A percentile compares a stretch with the other conserved stretches of the same genome.
Evolutionary conservation across 2,888 invertebrate species (phyloP).

Genomic region (Syrphus vitripennis): DNA sequence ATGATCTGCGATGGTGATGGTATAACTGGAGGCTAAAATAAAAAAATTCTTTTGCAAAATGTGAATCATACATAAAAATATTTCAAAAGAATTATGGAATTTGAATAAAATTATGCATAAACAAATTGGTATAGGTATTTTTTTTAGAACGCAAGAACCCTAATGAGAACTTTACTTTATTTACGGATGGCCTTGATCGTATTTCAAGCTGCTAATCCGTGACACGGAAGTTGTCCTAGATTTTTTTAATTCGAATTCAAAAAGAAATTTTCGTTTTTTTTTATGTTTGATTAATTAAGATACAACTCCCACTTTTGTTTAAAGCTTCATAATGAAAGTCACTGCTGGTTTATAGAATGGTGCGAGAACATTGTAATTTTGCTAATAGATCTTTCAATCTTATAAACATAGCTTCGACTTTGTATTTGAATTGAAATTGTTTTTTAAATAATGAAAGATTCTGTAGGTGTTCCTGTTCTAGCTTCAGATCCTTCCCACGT

Average conservation of each 20-base stretch:
- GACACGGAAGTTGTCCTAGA: conserved; percentile 39
- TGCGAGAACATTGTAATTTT: not conserved
- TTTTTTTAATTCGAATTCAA: not conserved
- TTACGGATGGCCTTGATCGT: conserved; percentile 53
- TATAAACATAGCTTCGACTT: conserved; percentile 45
- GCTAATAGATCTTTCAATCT: conserved; percentile 12
- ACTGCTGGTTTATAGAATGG: not conserved
- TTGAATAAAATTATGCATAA: conserved; percentile 27
- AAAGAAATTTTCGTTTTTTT: not conserved
- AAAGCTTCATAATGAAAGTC: not conserved
- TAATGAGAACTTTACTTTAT: not conserved
- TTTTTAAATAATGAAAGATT: conserved; percentile 1
- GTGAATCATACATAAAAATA: not conserved
- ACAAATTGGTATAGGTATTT: not conserved
- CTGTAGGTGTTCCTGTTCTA: conserved; percentile 36
- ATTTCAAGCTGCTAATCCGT: not conserved
- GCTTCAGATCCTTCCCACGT: conserved; percentile 61
- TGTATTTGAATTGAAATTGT: conserved; percentile 30
- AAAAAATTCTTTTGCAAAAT: conserved; percentile 19
- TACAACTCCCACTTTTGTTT: not conserved
- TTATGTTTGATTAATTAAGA: not conserved
- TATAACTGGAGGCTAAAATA: not conserved
- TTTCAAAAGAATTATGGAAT: not conserved
- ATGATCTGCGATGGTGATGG: too few relatives aligned
- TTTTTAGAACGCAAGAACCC: not conserved